Conservation (phyloP, 2,797 vertebrate species). For the Adrianichthys oophorus region DNA sequence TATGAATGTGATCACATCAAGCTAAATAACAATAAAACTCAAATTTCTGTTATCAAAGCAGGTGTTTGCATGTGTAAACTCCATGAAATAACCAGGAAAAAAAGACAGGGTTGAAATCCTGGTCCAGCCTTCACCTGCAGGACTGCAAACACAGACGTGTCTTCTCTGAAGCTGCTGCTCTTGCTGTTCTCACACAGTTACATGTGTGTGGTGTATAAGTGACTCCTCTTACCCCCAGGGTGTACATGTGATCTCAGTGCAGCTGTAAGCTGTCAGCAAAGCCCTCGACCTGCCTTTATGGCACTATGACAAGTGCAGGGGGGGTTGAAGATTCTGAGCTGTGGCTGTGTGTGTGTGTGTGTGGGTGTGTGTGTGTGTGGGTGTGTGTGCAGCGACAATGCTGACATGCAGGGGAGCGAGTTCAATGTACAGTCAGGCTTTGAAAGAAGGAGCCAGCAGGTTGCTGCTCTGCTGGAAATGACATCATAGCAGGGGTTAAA, state of each 20-base stretch:
- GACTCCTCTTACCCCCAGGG: neutral
- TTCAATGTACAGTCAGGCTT: constrained; percentile 33
- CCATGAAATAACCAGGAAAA: too few species aligned
- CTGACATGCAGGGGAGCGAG: constrained; percentile 37
- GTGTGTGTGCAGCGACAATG: constrained; percentile 5
- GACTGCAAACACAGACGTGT: too few species aligned
- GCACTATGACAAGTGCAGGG: constrained; percentile 45
- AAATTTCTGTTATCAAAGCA: too few species aligned
- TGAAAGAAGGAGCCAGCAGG: constrained; percentile 66
- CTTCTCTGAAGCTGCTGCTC: neutral
- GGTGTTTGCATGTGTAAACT: too few species aligned
- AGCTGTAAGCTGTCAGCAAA: constrained; percentile 5
- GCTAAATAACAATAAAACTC: too few species aligned
- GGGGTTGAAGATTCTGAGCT: constrained; percentile 19
- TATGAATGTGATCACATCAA: too few species aligned
- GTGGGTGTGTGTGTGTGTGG: too few species aligned
- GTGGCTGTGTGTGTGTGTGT: neutral
- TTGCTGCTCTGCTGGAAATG: constrained; percentile 73
- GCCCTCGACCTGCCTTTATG: constrained; percentile 18
- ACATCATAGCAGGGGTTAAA: constrained; percentile 80
- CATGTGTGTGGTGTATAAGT: neutral
- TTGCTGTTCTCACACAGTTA: neutral
- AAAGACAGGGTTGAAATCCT: too few species aligned
- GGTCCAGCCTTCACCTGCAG: too few species aligned
- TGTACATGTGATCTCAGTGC: constrained; percentile 2